Evolutionary conservation across 2,113 vertebrate genomes (phyloP), one percentile per base, ranked within the genome.

Genomic region (Recurvirostra avosetta): DNA sequence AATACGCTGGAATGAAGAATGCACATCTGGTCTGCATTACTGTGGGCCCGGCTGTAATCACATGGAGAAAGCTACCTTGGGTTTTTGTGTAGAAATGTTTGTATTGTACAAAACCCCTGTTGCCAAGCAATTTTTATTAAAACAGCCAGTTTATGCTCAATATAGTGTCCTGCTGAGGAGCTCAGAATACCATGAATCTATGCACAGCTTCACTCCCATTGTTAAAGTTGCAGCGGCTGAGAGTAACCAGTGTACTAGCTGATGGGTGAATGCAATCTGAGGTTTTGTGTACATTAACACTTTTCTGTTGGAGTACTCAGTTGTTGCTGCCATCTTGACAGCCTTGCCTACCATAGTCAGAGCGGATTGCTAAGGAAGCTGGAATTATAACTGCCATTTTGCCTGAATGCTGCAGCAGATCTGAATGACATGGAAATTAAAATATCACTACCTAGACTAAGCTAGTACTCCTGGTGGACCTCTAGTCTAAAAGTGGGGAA

Each of bases 11-110:
- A 98, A 98, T 98, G 97, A 84, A 79, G 83, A n/a, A 78, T 38
- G 85, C 96, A 97, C 97, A 98, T 98, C 97, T 98, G 98, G 96
- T 98, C 94, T 95, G 87, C 92, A 92, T 98, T 97, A 98, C 90
- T 84, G 88, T 53, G 50, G 82, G 17, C 95, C 92, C 43, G 72
- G 94, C 92, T 95, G 94, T 88, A 95, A 93, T 96, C 96, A 87
- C 96, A 94, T 87, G 86, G 94, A 96, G 94, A 92, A 94, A 90
- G 90, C 97, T 97, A 97, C 96, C 96, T 97, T 97, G 93, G 97
- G 89, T 97, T 96, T 97, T 97, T 96, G 91, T 95, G 91, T 92
- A 95, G 96, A 97, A 97, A 94, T 97, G 97, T 98, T 97, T 97
- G 90, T 95, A 91, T 94, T 97, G 95, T 68, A 96, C 95, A 97